Base-by-base conservation (phyloP, 2,797 vertebrate genomes). In the Esox lucius region DNA sequence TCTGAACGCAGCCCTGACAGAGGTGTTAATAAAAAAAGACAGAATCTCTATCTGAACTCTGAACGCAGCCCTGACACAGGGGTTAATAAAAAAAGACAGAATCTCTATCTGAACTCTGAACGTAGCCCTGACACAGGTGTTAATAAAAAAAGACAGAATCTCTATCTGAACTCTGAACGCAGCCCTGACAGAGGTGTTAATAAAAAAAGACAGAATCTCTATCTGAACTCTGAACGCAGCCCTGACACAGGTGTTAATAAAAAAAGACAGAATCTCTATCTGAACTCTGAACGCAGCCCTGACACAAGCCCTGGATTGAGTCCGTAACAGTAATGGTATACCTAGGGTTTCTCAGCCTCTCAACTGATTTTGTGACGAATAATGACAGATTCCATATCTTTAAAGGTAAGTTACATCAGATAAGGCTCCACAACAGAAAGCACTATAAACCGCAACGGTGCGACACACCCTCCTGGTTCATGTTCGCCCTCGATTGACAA, bases 381-480 rank as follows among this genome's bases (percentile, higher is more conserved):
- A 5, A 11, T 46, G 42, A 46, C 1, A 46, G 42, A 46, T 46
- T 46, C 42, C 12, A 12, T 46, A 46, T 46, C 42, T 46, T 46
- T 11, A 90, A 69, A 88, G 78, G 19, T 67, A n/a, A 17, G 28
- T 48, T 76, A 74, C 24, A 70, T 82, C 73, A 74, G 77, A 85
- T 28, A 2, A 53, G 28, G 68, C 65, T 70, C 86, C 81, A 80
- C 83, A 89, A 84, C 80, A 85, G 81, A 85, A 83, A 84, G 76
- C 26, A 67, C 76, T 84, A 83, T 81, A 80, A 83, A 89, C 65
- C 48, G 62, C 81, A 88, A 84, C 88, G 83, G 86, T 86, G 75
- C 39, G 73, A 19, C 70, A 68, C 65, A 72, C 2, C 33, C 71
- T 74, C 48, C 42, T 72, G 76, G 78, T 67, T 53, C 74, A 75